Base-by-base conservation (phyloP, 2,113 vertebrate genomes). In the Zapus hudsonius region DNA sequence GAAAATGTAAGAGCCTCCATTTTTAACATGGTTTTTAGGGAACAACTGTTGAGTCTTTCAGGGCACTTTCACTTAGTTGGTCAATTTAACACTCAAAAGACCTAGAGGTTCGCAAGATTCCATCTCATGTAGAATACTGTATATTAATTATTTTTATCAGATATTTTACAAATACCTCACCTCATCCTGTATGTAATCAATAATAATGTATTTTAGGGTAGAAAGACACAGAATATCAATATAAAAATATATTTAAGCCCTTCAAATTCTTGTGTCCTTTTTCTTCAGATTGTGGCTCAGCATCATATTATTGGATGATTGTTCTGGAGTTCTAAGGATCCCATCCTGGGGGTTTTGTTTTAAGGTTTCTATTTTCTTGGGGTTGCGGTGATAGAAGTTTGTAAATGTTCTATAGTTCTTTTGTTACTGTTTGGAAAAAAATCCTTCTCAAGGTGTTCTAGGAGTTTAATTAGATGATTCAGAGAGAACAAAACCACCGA, bases 231-330 rank as follows among this genome's bases (percentile, higher is more conserved):
- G 93, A 95, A 87, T 96, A 96, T 96, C 94, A 95, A 97, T 96
- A 97, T 96, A 97, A 97, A 96, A 93, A 96, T 96, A 95, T 96
- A 95, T 95, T 97, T 96, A 96, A 97, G 95, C 82, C 95, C 94
- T 97, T 96, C 81, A 93, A 89, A 96, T 94, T 96, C 93, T 96
- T 94, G 95, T 95, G 93, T 96, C 92, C 84, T 97, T 96, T 95
- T 96, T 96, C 94, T 97, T 97, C 85, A 96, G 94, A 94, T 97
- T 96, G 94, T 88, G 84, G 91, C 87, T 91, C 80, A 95, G 75
- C 73, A 90, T 78, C 81, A n/a, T 88, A 61, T 20, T 74, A 52
- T 67, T 89, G 86, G 47, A 92, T 80, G 33, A n/a, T 52, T 84
- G 79, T 90, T 94, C 82, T 84, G 88, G 55, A 85, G 83, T 80